phyloP scores from a whole-genome alignment of 2,888 invertebrate species.

The Eupithecia insigniata region DNA sequence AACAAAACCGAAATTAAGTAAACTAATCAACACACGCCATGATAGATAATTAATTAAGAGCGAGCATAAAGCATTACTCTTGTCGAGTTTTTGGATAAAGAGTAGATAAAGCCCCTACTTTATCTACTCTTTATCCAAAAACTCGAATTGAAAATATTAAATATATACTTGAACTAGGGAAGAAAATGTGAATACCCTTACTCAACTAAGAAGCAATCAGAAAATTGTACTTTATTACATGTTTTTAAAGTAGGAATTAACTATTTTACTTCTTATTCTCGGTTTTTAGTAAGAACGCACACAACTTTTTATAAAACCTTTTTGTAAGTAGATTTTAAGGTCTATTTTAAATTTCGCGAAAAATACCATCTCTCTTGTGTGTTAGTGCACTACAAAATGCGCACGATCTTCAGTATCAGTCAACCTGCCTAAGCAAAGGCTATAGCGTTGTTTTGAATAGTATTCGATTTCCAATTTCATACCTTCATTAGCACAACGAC shows the following conservation, averaged over 20 bases:
- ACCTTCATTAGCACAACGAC: conserved; percentile 8
- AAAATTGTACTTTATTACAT: background rate
- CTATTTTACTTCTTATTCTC: too few relatives aligned
- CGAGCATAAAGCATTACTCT: background rate
- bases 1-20: conserved; percentile 1
- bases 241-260: background rate
- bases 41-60: background rate
- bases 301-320: too few relatives aligned
- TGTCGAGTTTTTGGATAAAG: background rate
- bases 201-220: background rate
- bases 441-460: background rate
- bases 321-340: background rate
- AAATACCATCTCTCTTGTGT: background rate
- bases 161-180: background rate
- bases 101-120: background rate
- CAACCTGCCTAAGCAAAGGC: background rate
- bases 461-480: conserved; percentile 1
- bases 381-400: background rate
- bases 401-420: background rate
- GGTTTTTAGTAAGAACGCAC: too few relatives aligned
- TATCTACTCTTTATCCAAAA: background rate
- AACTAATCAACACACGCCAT: background rate
- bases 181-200: background rate
- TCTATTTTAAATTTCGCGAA: background rate
- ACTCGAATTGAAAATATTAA: background rate